Evolutionary conservation across 53 echinoderm and acorn worm species (phyloP).

Genomic region (Glandiceps talaboti): DNA sequence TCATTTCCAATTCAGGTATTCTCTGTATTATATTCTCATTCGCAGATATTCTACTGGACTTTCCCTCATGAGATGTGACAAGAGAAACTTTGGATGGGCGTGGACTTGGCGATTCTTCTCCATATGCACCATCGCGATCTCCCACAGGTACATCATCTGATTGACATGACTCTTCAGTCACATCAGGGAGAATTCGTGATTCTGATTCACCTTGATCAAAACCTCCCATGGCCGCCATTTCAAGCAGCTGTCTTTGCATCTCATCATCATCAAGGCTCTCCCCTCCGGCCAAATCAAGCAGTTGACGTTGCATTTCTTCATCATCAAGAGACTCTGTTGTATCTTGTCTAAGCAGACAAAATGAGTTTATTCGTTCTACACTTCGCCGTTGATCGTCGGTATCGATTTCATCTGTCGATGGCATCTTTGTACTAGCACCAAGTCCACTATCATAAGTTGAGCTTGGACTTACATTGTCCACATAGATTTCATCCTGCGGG

Average conservation of each 20-base stretch:
- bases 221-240: constrained; percentile 39
- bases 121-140: not conserved
- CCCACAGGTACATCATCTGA: not conserved
- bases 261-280: constrained; percentile 61
- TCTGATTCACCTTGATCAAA: not conserved
- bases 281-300: not conserved
- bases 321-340: constrained; percentile 13
- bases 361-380: not conserved
- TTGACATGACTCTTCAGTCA: not conserved
- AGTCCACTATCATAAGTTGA: not conserved
- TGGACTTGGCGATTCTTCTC: not conserved
- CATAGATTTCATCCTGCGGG: not conserved
- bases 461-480: not conserved
- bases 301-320: not conserved
- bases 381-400: not conserved
- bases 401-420: not conserved
- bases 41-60: not conserved
- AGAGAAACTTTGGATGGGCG: not conserved
- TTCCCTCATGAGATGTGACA: not conserved
- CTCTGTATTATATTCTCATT: not conserved
- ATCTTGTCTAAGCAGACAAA: constrained; percentile 15
- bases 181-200: not conserved
- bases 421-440: not conserved
- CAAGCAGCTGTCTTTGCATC: constrained; percentile 83
- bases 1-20: not conserved